phyloP scores from a whole-genome alignment of 1,140 invertebrate genomes.

The Penaeus indicus region DNA sequence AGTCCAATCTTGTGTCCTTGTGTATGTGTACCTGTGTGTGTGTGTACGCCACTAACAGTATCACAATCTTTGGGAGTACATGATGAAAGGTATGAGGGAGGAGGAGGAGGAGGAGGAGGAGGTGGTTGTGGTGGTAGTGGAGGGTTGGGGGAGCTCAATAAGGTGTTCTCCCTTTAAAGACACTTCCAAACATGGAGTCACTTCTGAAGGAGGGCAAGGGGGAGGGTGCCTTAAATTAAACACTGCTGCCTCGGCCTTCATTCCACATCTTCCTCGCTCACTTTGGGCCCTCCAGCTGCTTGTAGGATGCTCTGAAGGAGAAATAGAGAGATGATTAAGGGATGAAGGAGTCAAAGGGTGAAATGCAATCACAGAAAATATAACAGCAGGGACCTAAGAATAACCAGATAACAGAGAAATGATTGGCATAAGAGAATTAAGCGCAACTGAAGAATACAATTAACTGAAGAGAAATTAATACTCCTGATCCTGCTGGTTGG shows the following conservation, averaged over 20 bases:
- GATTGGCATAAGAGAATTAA: no score
- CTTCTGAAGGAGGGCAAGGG: neutral
- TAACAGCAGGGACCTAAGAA: neutral
- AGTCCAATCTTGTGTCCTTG: no score
- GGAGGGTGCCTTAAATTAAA: neutral
- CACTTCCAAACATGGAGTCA: neutral
- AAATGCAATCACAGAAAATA: no score
- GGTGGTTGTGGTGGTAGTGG: neutral
- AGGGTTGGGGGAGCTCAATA: neutral
- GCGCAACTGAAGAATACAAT: no score
- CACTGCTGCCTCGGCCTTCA: conserved; percentile 11
- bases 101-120: no score
- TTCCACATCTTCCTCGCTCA: conserved; percentile 64
- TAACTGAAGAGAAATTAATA: no score
- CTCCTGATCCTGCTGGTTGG: no score
- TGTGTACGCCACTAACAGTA: no score
- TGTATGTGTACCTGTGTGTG: no score
- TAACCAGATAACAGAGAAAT: neutral
- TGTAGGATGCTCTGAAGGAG: conserved; percentile 59
- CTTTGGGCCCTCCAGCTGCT: conserved; percentile 57
- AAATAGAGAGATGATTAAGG: neutral
- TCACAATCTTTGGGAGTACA: no score
- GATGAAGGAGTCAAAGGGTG: no score
- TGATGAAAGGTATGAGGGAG: no score
- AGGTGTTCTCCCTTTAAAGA: neutral